A percentile compares a stretch with the other conserved stretches of the same genome.
phyloP scores from a whole-genome alignment of 2,797 vertebrate genomes.

The Sus cebifrons region DNA sequence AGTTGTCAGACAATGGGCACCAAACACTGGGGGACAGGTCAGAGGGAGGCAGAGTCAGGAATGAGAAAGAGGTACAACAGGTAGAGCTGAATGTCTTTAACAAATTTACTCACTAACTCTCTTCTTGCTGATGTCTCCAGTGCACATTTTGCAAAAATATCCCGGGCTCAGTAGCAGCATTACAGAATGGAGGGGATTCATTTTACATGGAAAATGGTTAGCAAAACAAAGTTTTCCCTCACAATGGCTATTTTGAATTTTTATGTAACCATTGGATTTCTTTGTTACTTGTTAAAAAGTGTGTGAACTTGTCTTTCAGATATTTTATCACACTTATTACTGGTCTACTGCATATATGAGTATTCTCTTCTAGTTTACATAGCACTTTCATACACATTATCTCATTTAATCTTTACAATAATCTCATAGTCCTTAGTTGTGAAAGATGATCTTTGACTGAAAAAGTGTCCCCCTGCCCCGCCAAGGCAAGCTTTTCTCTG shows the following conservation, averaged over 20 bases:
- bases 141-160: neutral
- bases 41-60: neutral
- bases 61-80: neutral
- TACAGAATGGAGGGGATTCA: neutral
- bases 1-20: neutral
- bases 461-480: neutral
- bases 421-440: neutral
- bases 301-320: neutral
- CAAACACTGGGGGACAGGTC: too few relatives aligned
- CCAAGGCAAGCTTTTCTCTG: neutral
- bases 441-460: slow-evolving; percentile 11
- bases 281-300: slow-evolving; percentile 41
- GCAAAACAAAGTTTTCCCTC: neutral
- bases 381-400: neutral
- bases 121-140: neutral
- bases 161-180: neutral
- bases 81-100: neutral
- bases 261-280: neutral
- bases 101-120: neutral
- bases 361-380: neutral
- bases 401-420: slow-evolving; percentile 36
- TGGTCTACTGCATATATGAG: neutral
- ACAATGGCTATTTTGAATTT: neutral
- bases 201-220: neutral
- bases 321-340: neutral